Percentiles rank a stretch among this genome's conserved stretches.
Evolutionary conservation across 2,113 vertebrate genomes (phyloP).

Genomic region (Vanacampus margaritifer): DNA sequence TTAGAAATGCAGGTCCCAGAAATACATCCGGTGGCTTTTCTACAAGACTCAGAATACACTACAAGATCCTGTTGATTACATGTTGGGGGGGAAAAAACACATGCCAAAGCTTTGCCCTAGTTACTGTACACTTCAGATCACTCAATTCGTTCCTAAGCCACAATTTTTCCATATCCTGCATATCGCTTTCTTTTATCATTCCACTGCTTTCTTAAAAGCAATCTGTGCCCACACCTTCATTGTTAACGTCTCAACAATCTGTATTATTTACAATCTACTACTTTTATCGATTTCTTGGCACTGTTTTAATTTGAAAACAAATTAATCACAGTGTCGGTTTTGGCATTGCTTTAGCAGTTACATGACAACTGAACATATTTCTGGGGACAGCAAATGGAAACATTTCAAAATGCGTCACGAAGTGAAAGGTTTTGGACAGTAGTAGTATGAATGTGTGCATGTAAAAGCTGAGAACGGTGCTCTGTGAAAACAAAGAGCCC

Average conservation of each 20-base stretch:
- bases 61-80: neutral
- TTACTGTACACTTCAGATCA: neutral
- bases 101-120: neutral
- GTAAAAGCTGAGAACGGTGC: too few relatives aligned
- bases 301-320: too few relatives aligned
- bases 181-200: neutral
- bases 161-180: neutral
- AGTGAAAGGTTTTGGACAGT: too few relatives aligned
- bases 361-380: too few relatives aligned
- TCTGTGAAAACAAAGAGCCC: too few relatives aligned
- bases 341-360: too few relatives aligned
- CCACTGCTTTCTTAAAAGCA: neutral
- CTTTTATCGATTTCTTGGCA: too few relatives aligned
- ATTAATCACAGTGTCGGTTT: too few relatives aligned
- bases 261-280: neutral
- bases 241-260: neutral
- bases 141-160: neutral
- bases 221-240: neutral
- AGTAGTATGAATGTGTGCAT: too few relatives aligned
- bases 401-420: too few relatives aligned
- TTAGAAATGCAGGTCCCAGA: neutral
- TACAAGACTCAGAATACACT: neutral
- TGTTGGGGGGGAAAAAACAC: neutral
- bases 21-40: neutral
- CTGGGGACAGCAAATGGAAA: too few relatives aligned